Conservation (phyloP, 1,140 invertebrate species). For the Drosophila tropicalis region DNA sequence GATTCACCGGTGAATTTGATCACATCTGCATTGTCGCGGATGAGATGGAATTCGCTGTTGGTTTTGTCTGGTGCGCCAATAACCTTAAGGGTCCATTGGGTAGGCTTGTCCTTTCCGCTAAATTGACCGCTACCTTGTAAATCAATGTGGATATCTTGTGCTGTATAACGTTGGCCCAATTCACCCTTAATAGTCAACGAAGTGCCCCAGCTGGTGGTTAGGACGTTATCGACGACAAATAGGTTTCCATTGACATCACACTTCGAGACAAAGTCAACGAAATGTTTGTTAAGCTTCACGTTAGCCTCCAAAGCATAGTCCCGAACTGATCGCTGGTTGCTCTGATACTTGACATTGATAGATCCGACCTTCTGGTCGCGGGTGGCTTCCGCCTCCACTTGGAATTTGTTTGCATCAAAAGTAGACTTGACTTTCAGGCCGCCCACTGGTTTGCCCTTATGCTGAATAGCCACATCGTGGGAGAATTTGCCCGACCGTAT, state of each 20-base stretch:
- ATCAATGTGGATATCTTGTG: constrained; percentile 67
- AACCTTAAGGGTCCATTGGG: constrained; percentile 64
- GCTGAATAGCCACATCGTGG: constrained; percentile 32
- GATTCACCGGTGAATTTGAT: constrained; percentile 60
- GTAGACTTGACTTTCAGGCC: constrained; percentile 36
- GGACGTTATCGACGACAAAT: constrained; percentile 56
- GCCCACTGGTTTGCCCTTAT: constrained; percentile 54
- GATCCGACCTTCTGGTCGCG: constrained; percentile 52
- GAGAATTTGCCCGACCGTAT: constrained; percentile 49
- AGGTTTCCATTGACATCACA: constrained; percentile 56
- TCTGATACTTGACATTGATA: constrained; percentile 57
- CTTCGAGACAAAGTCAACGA: constrained; percentile 59
- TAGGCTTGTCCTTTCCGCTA: constrained; percentile 55
- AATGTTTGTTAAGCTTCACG: constrained; percentile 65
- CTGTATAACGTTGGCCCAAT: constrained; percentile 59
- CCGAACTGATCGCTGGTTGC: constrained; percentile 63
- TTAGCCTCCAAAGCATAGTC: constrained; percentile 74
- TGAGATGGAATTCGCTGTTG: constrained; percentile 52
- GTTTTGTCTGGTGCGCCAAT: constrained; percentile 73
- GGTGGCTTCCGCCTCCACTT: constrained; percentile 44
- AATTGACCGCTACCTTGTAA: constrained; percentile 61
- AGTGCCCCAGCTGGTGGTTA: constrained; percentile 73
- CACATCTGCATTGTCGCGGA: constrained; percentile 52
- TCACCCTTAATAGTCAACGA: constrained; percentile 62
- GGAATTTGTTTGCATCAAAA: constrained; percentile 54